Evolutionary conservation across 2,113 vertebrate species (phyloP), one percentile per base, ranked within the genome.

Genomic region (Sinocyclocheilus grahami): DNA sequence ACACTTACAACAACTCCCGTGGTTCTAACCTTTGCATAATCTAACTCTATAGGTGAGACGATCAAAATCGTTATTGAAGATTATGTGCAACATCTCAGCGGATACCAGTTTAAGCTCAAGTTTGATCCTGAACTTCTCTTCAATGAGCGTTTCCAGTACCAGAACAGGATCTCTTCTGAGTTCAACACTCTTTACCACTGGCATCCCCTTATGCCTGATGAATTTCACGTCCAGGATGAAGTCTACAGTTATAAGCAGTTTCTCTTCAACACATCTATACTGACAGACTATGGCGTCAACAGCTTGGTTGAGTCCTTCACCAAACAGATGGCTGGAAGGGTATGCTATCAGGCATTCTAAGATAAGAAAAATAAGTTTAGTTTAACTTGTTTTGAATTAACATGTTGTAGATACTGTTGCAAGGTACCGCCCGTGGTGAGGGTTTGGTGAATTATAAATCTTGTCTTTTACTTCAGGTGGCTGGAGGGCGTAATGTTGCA

Each of bases 31-130:
- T 11, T 82, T 20, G 5, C 27, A 11, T 74, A 0, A 37, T 76
- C 5, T 11, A 9, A 85, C 74, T 83, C 60, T 81, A 84, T 65
- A 99, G 98, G 98, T 76, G 97, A 99, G 88, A 99, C 98, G 3
- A 99, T 99, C 89, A 99, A 98, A 93, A 99, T 99, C 0, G 97
- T 99, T 62, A 98, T 99, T 3, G 98, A 99, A 90, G 98, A 99
- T 90, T 99, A 99, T 0, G 98, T 99, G 39, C 98, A 99, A 87
- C 98, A 99, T 86, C 92, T 99, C 89, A 99, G 98, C 0, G 97
- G 97, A 14, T 99, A 99, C 87, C 86, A 99, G 90, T 98, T 99
- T 92, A 99, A 98, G 89, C 95, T 99, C 65, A 99, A 98, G 91
- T 99, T 99, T 62, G 97, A 99, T 83, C 98, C 98, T 0, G 96